Percentiles rank a stretch among this genome's conserved stretches.
These are phyloP conservation scores for Macrosoma leucophasiata DNA, from an alignment of 2,888 invertebrate species.

Conservation along the genomic window DNA sequence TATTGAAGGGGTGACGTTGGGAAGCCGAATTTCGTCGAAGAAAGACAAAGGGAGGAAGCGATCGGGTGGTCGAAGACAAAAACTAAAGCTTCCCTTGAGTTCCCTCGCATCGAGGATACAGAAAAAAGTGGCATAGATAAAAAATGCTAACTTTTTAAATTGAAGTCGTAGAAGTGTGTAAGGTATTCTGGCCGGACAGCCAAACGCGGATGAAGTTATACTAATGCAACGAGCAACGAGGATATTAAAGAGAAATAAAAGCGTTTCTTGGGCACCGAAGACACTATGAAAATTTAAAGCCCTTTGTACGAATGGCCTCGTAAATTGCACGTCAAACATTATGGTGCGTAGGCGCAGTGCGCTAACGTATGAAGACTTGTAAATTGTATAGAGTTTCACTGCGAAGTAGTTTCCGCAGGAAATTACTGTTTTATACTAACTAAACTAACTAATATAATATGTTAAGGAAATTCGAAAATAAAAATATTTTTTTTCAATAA, in stretches of 20 bases:
- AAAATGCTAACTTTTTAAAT: conserved; percentile 29
- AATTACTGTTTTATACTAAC: conserved; percentile 41
- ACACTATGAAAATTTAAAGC: no score
- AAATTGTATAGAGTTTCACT: conserved; percentile 23
- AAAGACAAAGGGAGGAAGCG: conserved; percentile 67
- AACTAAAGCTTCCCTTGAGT: conserved; percentile 46
- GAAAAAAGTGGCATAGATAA: conserved; percentile 40
- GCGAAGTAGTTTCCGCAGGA: conserved; percentile 39
- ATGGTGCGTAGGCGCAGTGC: conserved; percentile 29
- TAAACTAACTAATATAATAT: conserved; percentile 4
- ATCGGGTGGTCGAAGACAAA: conserved; percentile 58
- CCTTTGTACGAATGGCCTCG: conserved; percentile 18
- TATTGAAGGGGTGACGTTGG: conserved; percentile 45
- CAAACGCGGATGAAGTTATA: no score
- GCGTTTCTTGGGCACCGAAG: conserved; percentile 4
- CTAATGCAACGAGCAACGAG: no score
- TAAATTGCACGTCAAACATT: conserved; percentile 27
- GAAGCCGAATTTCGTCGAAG: conserved; percentile 62
- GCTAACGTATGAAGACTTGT: conserved; percentile 18
- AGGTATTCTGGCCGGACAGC: conserved; percentile 4
- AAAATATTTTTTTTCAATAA: no score
- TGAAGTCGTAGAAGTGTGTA: conserved; percentile 39
- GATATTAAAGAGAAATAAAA: conserved; percentile 4
- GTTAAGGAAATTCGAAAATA: not conserved
- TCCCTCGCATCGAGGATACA: conserved; percentile 48